phyloP scores from a whole-genome alignment of 2,113 vertebrate species.

The Capricornis sumatraensis region DNA sequence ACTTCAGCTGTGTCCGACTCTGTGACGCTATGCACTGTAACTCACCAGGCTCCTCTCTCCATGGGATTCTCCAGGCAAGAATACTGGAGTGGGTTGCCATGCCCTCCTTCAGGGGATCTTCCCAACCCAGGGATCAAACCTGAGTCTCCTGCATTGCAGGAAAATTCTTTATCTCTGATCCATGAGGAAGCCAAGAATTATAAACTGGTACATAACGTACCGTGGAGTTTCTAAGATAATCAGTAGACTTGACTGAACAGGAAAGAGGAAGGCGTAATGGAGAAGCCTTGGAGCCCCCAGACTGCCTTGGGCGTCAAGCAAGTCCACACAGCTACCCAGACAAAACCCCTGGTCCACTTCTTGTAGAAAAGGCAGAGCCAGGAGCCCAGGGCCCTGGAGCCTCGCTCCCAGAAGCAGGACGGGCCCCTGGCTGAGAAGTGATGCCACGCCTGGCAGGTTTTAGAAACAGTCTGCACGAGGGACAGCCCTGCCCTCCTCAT shows the following conservation, averaged over 20 bases:
- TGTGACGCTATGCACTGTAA: neutral
- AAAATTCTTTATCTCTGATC: neutral
- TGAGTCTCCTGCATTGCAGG: neutral
- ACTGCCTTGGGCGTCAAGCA: accelerated
- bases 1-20: neutral
- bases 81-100: neutral
- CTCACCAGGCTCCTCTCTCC: neutral
- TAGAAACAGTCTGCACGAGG: accelerated
- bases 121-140: neutral
- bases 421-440: accelerated
- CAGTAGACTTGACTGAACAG: neutral
- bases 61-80: neutral
- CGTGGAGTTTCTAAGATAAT: neutral
- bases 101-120: neutral
- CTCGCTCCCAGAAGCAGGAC: neutral
- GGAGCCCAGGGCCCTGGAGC: neutral
- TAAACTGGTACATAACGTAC: neutral
- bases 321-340: neutral
- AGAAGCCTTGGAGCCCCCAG: neutral
- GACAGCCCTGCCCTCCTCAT: accelerated
- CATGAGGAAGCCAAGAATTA: neutral
- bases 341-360: neutral
- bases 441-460: neutral
- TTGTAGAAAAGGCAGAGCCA: neutral
- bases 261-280: neutral